Base-by-base conservation (phyloP, 2,888 invertebrate species). In the Diadegma fenestrale region DNA sequence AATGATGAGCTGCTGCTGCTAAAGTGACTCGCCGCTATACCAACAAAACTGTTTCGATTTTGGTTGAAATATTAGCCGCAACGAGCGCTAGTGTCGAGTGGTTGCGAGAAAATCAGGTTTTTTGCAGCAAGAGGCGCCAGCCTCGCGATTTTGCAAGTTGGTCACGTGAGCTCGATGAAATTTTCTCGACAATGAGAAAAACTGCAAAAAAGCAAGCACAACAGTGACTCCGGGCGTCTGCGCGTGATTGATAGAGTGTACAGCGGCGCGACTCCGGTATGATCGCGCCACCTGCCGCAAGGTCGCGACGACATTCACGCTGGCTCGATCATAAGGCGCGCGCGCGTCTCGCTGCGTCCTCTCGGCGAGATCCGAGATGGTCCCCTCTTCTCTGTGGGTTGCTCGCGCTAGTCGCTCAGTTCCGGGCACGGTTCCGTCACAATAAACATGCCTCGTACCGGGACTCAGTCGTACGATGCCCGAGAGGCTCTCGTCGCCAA, bases 211-310 rank as follows among this genome's bases (percentile, higher is more conserved):
- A 58, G 26, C 26, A 26, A 26, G 4, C 12, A 26, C 26, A 14
- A 54, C 22, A 54, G n/a, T n/a, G 54, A 19, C 19, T 22, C 10
- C 10, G 54, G 19, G 54, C 54, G 22, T 58, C 26, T 26, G 58
- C 22, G 72, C 19, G 75, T 58, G 10, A 37, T 63, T 63, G 33
- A 14, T 66, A 22, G 66, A n/a, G n/a, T n/a, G n/a, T n/a, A 22
- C 30, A 71, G 51, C 51, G 12, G 26, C 45, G 69, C 82, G 81
- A 81, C 84, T 71, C 66, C 84, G 64, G 76, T 37, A 12, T 22
- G 26, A 51, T 54, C 80, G 75, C 90, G 90, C 90, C 91, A 91
- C 88, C 91, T 91, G 87, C 69, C 88, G 90, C 88, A 87, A 87
- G 76, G 64, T 66, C 76, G 72, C 37, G 37, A 19, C 54, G 73